Evolutionary conservation across 2,888 invertebrate genomes (phyloP).

Genomic region (Lasioglossum zephyrum): DNA sequence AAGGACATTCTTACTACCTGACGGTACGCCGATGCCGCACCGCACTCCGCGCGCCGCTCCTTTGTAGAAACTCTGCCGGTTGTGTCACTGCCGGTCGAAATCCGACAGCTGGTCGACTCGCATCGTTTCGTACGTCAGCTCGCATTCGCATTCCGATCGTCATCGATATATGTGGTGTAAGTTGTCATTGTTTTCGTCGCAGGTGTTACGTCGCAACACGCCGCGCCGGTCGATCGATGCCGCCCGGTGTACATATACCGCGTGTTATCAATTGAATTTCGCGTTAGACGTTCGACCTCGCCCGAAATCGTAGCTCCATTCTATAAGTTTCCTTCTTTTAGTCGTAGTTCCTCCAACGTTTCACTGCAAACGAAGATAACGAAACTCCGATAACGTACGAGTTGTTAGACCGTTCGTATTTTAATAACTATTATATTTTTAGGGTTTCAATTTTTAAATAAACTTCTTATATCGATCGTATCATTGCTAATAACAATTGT

Average conservation of each 20-base stretch:
- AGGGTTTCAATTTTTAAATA: too few relatives aligned
- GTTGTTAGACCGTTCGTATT: not conserved
- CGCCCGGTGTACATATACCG: not conserved
- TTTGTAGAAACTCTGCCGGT: conserved; percentile 28
- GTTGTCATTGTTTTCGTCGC: conserved; percentile 71
- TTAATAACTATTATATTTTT: too few relatives aligned
- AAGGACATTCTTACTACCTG: conserved; percentile 47
- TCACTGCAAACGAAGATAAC: not conserved
- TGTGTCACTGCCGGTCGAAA: conserved; percentile 38
- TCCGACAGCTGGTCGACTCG: conserved; percentile 62
- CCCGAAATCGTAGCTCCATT: not conserved
- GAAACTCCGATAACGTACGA: not conserved
- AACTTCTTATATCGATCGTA: too few relatives aligned
- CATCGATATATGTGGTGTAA: conserved; percentile 54
- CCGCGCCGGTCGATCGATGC: not conserved
- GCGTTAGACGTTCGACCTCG: not conserved
- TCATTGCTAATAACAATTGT: too few relatives aligned
- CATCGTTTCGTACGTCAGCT: conserved; percentile 59
- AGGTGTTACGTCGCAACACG: conserved; percentile 57
- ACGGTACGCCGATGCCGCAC: not conserved
- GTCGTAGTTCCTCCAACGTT: not conserved
- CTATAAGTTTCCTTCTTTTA: not conserved
- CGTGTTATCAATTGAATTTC: not conserved
- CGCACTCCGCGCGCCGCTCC: not conserved
- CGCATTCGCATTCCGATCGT: conserved; percentile 65